phyloP scores from a whole-genome alignment of 2,888 invertebrate species.

The Andrena trimmerana region DNA sequence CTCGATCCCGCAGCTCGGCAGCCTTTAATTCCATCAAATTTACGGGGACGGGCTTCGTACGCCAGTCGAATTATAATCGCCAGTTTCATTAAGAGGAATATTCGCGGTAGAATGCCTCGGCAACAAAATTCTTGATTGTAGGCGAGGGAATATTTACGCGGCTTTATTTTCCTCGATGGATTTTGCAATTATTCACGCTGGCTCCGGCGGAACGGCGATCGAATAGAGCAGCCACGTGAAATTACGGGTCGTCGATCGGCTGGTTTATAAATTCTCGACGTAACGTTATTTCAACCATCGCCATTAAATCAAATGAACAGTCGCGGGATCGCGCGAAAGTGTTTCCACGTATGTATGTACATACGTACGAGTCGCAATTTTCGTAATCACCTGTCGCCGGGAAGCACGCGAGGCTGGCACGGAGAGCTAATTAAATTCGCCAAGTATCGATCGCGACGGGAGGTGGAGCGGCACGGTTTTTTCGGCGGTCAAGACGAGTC shows the following conservation, averaged over 20 bases:
- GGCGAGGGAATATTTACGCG: neutral
- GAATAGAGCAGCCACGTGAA: too few relatives aligned
- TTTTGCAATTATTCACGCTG: neutral
- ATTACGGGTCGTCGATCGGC: too few relatives aligned
- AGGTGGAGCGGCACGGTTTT: neutral
- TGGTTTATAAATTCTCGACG: too few relatives aligned
- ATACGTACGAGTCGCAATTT: slow-evolving; percentile 44
- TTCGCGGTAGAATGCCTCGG: neutral
- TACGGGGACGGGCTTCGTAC: neutral
- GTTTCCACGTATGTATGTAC: slow-evolving; percentile 7
- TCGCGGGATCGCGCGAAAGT: slow-evolving; percentile 7
- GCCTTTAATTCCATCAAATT: slow-evolving; percentile 1
- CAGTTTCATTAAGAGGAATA: slow-evolving; percentile 12
- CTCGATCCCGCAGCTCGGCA: too few relatives aligned
- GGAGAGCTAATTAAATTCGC: slow-evolving; percentile 48
- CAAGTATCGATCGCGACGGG: slow-evolving; percentile 20
- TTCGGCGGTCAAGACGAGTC: slow-evolving; percentile 1
- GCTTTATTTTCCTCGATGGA: neutral
- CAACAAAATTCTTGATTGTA: slow-evolving; percentile 11
- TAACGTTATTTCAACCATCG: slow-evolving; percentile 23
- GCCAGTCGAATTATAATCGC: neutral
- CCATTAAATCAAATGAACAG: slow-evolving; percentile 38
- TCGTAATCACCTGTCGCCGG: slow-evolving; percentile 29
- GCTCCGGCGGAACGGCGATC: too few relatives aligned
- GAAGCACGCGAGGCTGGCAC: slow-evolving; percentile 22